A percentile compares a stretch with the other conserved stretches of the same genome.
Conservation (phyloP, 1,140 invertebrate species). For the Sycophaga agraensis region DNA sequence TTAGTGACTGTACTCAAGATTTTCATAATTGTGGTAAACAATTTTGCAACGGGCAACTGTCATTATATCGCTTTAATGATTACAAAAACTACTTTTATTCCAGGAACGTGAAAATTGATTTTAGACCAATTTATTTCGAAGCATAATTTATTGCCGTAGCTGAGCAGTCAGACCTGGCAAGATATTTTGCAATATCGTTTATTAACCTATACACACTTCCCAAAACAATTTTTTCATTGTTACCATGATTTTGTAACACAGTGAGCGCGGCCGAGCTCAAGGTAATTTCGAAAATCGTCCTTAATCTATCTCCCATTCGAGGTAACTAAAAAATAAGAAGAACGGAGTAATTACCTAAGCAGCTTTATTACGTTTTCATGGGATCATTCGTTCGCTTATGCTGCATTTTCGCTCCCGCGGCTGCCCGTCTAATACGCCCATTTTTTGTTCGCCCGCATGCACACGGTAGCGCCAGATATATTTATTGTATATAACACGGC, state of each 20-base stretch:
- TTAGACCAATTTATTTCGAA: neutral
- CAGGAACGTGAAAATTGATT: neutral
- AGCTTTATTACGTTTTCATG: conserved; percentile 21
- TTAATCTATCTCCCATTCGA: conserved; percentile 7
- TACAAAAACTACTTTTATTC: no score
- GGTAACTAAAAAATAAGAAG: conserved; percentile 2
- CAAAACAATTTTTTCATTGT: neutral
- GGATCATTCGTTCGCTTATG: conserved; percentile 14
- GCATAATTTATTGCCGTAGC: neutral
- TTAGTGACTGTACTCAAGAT: no score
- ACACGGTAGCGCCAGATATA: neutral
- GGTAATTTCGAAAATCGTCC: conserved; percentile 24
- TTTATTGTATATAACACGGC: neutral
- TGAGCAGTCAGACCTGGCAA: neutral
- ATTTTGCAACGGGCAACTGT: no score
- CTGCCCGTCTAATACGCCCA: neutral
- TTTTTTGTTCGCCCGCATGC: neutral
- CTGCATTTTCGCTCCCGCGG: neutral
- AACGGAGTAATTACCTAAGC: conserved; percentile 1
- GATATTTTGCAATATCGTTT: conserved; percentile 16
- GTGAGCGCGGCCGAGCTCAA: neutral
- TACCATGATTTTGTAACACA: neutral
- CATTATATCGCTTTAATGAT: no score
- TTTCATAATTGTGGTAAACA: neutral
- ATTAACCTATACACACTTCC: neutral